Base-by-base conservation (phyloP, 2,888 invertebrate species). In the Euclidia mi region DNA sequence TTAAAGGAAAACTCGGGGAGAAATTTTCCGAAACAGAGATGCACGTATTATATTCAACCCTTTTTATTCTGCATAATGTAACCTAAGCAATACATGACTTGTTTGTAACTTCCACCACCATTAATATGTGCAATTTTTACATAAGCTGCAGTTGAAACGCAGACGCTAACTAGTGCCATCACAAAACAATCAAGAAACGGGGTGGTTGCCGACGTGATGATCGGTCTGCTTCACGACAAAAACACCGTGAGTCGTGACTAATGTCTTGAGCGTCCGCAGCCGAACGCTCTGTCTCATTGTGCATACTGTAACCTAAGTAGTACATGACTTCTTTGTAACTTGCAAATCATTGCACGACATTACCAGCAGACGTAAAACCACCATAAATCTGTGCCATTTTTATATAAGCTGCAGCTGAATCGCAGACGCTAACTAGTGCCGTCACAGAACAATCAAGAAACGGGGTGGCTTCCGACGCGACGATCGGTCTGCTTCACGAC, bases 201-300 rank as follows among this genome's bases (percentile, higher is more conserved):
- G 38, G 20, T 31, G 35, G 43, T 37, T 11, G n/a, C 15, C 17
- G 34, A 6, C 10, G 6, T 10, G 20, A 25, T 17, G 34, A 34
- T 12, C 34, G 56, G 34, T 37, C 20, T 7, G 18, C 29, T 51
- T 37, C 41, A 34, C 32, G 50, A 48, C 49, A 56, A 51, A 69
- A 64, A 56, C 51, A 59, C 32, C 35, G n/a, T n/a, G n/a, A n/a
- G n/a, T n/a, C n/a, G 15, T 73, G 69, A 73, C 34, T 69, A 56
- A 73, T 69, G 59, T 49, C 6, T 25, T 7, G 10, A 18, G 15
- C 12, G 46, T 35, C 17, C 46, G n/a, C 40, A 15, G 41, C 25
- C n/a, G 15, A 34, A 2, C 42, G 18, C 50, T 43, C 18, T 12
- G 10, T 35, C 41, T 42, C 17, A 9, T 17, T 42, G 28, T 17